Evolutionary conservation across 2,888 invertebrate species (phyloP), one percentile per base, ranked within the genome.

Genomic region (Drosophila conformis): DNA sequence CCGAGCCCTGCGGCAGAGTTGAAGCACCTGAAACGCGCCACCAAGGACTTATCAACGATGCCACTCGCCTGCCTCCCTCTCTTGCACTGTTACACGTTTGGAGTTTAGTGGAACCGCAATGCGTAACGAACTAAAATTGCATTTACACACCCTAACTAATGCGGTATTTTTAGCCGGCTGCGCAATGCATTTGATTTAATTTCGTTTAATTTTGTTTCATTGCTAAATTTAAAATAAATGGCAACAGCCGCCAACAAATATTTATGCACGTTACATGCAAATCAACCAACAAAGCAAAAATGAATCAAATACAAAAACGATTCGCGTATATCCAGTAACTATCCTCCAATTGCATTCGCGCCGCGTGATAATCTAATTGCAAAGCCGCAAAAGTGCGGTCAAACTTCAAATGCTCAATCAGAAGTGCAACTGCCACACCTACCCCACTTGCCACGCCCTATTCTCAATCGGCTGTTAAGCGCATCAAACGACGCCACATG

Each of bases 101-200:
- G 54, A 48, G 78, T 61, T 66, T 69, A 79, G 68, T 78, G 71
- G 57, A 76, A 87, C 87, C 87, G 65, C 87, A 87, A 64, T 77
- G 77, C 86, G 87, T 89, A 87, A 89, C 87, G 87, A 87, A 87
- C 89, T 87, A 85, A 87, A 46, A 87, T 89, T 89, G 78, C 89
- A 87, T 84, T 84, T 87, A 76, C 80, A 76, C 78, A 83, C 81
- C 84, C 82, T 81, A 88, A 89, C 86, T 86, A 89, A 87, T 89
- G 89, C 58, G 89, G 82, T 81, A 69, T 71, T 71, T 68, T 25
- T 68, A 35, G 46, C 54, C 64, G 46, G 63, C 64, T 25, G 15
- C 60, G 64, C 68, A 75, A 70, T 69, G 70, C 56, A 69, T 78
- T 78, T 78, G 54, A 78, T 81, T 84, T 87, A 61, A 78, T 85